Percentiles rank a stretch among this genome's conserved stretches.
phyloP scores from a whole-genome alignment of 2,113 vertebrate genomes.

The Otocyon megalotis region DNA sequence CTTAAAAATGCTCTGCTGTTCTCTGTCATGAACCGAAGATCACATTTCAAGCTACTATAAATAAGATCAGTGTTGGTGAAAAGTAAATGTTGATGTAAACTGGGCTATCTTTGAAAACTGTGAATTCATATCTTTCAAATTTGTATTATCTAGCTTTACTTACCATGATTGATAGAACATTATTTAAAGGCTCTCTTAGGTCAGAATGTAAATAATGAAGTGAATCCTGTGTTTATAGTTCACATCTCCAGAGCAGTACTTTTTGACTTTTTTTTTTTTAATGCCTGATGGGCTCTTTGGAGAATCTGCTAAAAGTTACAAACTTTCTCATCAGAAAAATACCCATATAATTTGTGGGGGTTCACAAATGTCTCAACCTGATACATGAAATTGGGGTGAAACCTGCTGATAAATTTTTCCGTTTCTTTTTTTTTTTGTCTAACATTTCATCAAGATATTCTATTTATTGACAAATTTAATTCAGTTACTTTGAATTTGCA shows the following conservation, averaged over 20 bases:
- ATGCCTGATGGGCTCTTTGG: neutral
- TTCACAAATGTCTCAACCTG: neutral
- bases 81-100: neutral
- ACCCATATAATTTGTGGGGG: too few species aligned
- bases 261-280: neutral
- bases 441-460: neutral
- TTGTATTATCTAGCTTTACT: neutral
- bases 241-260: neutral
- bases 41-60: neutral
- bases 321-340: neutral
- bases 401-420: neutral
- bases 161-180: neutral
- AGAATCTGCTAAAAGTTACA: constrained; percentile 13
- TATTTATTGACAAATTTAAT: neutral
- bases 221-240: constrained; percentile 22
- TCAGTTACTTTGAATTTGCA: neutral
- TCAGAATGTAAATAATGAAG: neutral
- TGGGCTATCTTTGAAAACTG: neutral
- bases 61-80: neutral
- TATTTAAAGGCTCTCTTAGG: neutral
- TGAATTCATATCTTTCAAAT: constrained; percentile 23
- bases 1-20: neutral
- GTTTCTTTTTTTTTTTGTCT: neutral
- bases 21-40: neutral
- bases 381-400: neutral